A percentile compares a stretch with the other conserved stretches of the same genome.
phyloP scores from a whole-genome alignment of 2,888 invertebrate genomes.

The Oscheius sp. region DNA sequence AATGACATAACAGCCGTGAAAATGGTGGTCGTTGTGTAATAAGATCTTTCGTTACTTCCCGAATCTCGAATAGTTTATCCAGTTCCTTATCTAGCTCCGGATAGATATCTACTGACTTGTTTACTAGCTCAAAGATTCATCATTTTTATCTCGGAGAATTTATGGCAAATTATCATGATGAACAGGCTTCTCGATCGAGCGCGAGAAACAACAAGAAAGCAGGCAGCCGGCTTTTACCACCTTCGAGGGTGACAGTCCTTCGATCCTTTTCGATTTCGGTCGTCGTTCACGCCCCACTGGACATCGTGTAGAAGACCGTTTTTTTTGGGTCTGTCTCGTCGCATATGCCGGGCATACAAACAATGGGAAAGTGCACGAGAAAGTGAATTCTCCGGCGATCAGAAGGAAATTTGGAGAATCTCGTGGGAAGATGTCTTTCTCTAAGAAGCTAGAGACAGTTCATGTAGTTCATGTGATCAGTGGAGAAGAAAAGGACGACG shows the following conservation, averaged over 20 bases:
- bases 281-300: slow-evolving; percentile 18
- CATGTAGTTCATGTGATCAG: too few relatives aligned
- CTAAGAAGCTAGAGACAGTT: too few relatives aligned
- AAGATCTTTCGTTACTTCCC: too few relatives aligned
- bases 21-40: neutral
- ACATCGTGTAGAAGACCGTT: neutral
- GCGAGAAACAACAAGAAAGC: neutral
- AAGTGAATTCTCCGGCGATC: neutral
- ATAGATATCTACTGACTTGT: too few relatives aligned
- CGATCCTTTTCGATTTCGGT: slow-evolving; percentile 28
- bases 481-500: too few relatives aligned
- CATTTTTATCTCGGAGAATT: neutral
- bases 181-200: slow-evolving; percentile 15
- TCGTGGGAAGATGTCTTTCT: too few relatives aligned
- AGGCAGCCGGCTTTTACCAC: slow-evolving; percentile 1
- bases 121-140: too few relatives aligned
- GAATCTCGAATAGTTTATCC: too few relatives aligned
- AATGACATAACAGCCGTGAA: slow-evolving; percentile 1
- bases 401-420: too few relatives aligned
- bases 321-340: slow-evolving; percentile 1
- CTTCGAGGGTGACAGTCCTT: neutral
- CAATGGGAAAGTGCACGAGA: neutral
- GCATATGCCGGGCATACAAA: neutral
- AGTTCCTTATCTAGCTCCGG: too few relatives aligned
- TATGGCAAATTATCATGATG: slow-evolving; percentile 10